Evolutionary conservation across 1,140 invertebrate genomes (phyloP), one percentile per base, ranked within the genome.

Genomic region (Drosophila tropicalis): DNA sequence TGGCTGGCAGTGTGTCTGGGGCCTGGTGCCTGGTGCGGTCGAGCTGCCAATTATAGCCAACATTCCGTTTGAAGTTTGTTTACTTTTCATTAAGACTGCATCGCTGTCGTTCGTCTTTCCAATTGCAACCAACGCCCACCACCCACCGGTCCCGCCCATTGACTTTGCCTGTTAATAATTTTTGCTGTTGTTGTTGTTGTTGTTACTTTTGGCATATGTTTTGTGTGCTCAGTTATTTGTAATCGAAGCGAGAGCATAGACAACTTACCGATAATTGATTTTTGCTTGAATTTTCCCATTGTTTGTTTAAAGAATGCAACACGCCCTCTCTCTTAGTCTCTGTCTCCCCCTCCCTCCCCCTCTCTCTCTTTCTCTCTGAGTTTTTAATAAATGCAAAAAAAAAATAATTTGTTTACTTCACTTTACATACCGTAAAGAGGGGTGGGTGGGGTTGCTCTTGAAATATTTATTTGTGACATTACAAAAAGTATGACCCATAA

Each of bases 41-140:
- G 69, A 79, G 78, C 84, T 89, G 84, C 76, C 84, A 87, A 87
- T 87, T 87, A 89, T 78, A 61, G 76, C 73, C 73, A 84, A 81
- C 84, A 84, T 84, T 89, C 80, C 34, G 70, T 83, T 87, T 87
- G 84, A 87, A 87, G 84, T 80, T 89, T 87, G 84, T 89, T 87
- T 87, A 87, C 73, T 68, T 89, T 87, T 87, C 84, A 87, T 87
- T 87, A 84, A 87, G 80, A 89, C 76, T 78, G 81, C 79, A 86
- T 51, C 84, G 70, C 76, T 55, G 40, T 65, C 68, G 44, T 51
- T 65, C 68, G 44, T 51, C 44, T 51, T 22, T 10, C 44, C 44
- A 51, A 71, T 60, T 72, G 81, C 83, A 78, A 19, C 57, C 41
- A 60, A 22, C 10, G 25, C 41, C 61, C 55, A 39, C 34, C 10